Evolutionary conservation across 2,113 vertebrate species (phyloP), one percentile per base, ranked within the genome.

Genomic region (Esox niger): DNA sequence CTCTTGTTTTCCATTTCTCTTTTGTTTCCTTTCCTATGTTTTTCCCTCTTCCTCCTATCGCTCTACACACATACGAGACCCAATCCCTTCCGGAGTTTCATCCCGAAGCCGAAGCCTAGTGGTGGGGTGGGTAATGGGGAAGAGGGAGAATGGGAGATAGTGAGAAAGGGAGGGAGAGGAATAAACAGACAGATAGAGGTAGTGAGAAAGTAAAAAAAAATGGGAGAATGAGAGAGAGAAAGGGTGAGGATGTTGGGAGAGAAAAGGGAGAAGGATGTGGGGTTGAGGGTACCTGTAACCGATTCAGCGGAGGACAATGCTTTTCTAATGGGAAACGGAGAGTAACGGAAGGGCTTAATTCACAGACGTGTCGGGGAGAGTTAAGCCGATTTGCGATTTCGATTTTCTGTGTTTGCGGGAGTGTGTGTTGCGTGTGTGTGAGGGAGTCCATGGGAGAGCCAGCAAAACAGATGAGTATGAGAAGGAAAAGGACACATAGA

Each of bases 351-450:
- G 84, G 71, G 83, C 83, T 88, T 87, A 79, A 89, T 89, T 86
- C 86, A 86, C 84, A 84, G 84, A 86, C 63, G 81, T 87, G 89
- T 89, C 86, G 74, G 85, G 77, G 77, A 84, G 86, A 87, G 85
- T 88, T 89, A 88, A 90, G 87, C 85, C 83, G 87, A 90, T 90
- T 88, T 88, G 82, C 83, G 85, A 89, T 89, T 89, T 87, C 85
- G 84, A 88, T 89, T 88, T 87, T 87, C 79, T 83, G 80, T 87
- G 85, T 88, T 85, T 89, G 87, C 73, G 79, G 73, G 43, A 11
- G 68, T 71, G 35, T 49, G 68, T 33, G 46, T 57, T 23, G 47
- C 47, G 47, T 52, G 49, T 30, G 32, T 70, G 70, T 52, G 21
- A 43, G 32, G 56, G 64, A 4, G 20, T 54, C 13, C 38, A 43